Conservation (phyloP, 2,888 invertebrate genomes). For the Cerastoderma edule region DNA sequence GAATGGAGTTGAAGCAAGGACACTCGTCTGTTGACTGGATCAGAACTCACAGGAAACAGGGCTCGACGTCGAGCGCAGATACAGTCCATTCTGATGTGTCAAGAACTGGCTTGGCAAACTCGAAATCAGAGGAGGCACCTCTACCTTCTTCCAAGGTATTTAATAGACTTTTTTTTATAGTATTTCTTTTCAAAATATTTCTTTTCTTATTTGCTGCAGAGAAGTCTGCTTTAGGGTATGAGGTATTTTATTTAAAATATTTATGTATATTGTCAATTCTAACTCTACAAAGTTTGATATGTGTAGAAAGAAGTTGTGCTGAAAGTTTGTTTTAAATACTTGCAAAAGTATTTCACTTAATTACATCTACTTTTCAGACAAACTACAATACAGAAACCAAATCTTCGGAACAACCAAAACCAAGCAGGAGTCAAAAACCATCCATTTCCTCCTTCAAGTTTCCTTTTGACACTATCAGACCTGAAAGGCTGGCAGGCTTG, state of each 20-base stretch:
- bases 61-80: constrained; percentile 79
- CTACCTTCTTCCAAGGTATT: constrained; percentile 41
- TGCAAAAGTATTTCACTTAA: too few species aligned
- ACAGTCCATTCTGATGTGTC: constrained; percentile 77
- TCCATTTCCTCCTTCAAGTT: constrained; percentile 56
- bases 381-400: constrained; percentile 30
- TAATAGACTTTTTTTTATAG: too few species aligned
- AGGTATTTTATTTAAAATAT: too few species aligned
- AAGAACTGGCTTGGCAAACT: constrained; percentile 28
- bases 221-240: too few species aligned
- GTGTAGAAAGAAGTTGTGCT: too few species aligned
- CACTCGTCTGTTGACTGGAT: constrained; percentile 77
- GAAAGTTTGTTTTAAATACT: too few species aligned
- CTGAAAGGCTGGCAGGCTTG: constrained; percentile 43
- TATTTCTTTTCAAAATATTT: too few species aligned
- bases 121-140: constrained; percentile 30
- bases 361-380: constrained; percentile 40
- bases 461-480: constrained; percentile 59
- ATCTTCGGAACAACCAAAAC: neutral
- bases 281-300: too few species aligned
- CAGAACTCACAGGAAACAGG: constrained; percentile 81
- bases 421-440: constrained; percentile 27
- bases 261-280: too few species aligned
- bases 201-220: too few species aligned
- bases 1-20: constrained; percentile 93